Conservation (phyloP, 1,140 invertebrate genomes). For the Oscheius sp. region DNA sequence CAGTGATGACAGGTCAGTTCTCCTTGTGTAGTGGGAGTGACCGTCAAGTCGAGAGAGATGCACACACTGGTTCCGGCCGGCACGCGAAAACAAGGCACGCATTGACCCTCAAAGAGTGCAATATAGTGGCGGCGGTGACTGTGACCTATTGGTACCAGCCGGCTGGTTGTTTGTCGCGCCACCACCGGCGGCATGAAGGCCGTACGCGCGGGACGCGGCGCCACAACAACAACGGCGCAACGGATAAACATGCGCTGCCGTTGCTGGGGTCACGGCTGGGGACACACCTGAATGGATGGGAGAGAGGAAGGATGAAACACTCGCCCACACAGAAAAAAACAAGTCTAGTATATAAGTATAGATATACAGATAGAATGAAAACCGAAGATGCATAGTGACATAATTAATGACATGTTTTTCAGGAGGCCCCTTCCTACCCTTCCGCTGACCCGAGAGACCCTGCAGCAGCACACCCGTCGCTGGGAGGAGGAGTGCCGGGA, state of each 20-base stretch:
- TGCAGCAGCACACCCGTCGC: conserved; percentile 48
- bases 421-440: conserved; percentile 5
- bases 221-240: not conserved
- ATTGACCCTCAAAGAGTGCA: not conserved
- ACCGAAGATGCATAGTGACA: not conserved
- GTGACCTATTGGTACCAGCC: conserved; percentile 11
- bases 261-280: not conserved
- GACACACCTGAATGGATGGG: not conserved
- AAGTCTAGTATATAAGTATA: not conserved
- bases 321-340: not conserved
- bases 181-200: conserved; percentile 3
- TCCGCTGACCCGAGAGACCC: conserved; percentile 51
- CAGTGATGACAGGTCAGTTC: conserved; percentile 25
- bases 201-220: not conserved
- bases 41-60: not conserved
- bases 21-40: conserved; percentile 1
- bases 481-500: conserved; percentile 51
- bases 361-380: not conserved
- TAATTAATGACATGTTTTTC: not conserved
- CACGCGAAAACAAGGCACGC: not conserved
- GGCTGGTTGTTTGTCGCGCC: conserved; percentile 2
- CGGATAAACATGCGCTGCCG: not conserved
- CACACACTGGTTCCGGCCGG: no score
- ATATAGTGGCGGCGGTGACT: not conserved
- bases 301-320: no score